Percentiles rank a stretch among this genome's conserved stretches.
These are phyloP conservation scores for Eublepharis macularius DNA, from an alignment of 2,113 vertebrate genomes.

Conservation along the genomic window DNA sequence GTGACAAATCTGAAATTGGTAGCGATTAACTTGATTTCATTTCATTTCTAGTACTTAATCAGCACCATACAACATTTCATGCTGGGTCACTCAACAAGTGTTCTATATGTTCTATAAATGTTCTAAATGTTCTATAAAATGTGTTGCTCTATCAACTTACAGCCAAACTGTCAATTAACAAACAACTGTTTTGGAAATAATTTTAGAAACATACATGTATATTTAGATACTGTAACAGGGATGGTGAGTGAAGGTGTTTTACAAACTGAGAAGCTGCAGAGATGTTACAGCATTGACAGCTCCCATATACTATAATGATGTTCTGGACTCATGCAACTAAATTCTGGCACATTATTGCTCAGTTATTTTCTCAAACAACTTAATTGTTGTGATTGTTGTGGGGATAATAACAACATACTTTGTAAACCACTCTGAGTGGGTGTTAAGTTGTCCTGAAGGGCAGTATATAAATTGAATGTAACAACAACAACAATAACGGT, in stretches of 20 bases:
- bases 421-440: too few relatives aligned
- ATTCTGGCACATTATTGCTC: neutral
- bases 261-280: neutral
- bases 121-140: too few relatives aligned
- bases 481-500: too few relatives aligned
- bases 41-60: constrained; percentile 37
- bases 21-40: neutral
- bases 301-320: neutral
- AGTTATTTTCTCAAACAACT: neutral
- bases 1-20: neutral
- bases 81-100: neutral
- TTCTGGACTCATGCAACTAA: neutral
- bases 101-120: too few relatives aligned
- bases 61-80: constrained; percentile 25
- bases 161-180: neutral
- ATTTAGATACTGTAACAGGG: too few relatives aligned
- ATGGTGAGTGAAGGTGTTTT: neutral
- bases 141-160: neutral
- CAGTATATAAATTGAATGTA: too few relatives aligned
- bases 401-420: too few relatives aligned
- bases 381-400: too few relatives aligned
- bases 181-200: neutral
- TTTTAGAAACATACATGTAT: neutral
- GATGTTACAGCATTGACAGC: neutral
- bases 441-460: too few relatives aligned